Base-by-base conservation (phyloP, 2,888 invertebrate genomes). In the Lampropteryx suffumata region DNA sequence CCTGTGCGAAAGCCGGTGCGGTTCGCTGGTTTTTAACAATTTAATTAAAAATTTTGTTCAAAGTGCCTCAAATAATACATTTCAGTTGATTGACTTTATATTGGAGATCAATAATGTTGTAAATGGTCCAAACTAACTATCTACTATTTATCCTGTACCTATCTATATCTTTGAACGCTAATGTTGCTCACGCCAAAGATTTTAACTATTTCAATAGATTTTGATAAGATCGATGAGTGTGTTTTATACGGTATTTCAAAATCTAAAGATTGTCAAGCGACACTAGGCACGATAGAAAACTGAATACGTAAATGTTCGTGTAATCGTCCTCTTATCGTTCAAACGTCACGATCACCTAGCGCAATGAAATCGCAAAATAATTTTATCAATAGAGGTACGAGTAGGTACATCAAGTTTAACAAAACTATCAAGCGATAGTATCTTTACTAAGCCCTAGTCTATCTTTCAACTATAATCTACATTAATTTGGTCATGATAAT, bases 301-400 rank as follows among this genome's bases (percentile, higher is more conserved):
- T 39, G 47, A 35, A 51, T 61, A 64, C 57, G 67, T 65, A 65
- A 61, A 70, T 65, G 62, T 61, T 58, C 55, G 70, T 73, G 76
- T 74, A 77, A 80, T 79, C 75, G 73, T 61, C 75, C 75, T 67
- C 71, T 81, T 81, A 81, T 81, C 81, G 68, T 69, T 55, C 71
- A 61, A 65, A 62, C 66, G 69, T 71, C 75, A 76, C 62, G 64
- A 73, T 69, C 69, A 58, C 56, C 67, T 73, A 77, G 76, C 78
- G 71, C 68, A 66, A 72, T 76, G 70, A 76, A 73, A 76, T 70
- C 65, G 70, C 72, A 73, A 71, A 72, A 71, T 62, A 67, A 41
- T 50, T 59, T 57, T 49, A 53, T 55, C 48, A 46, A 59, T 49
- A 52, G n/a, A n/a, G 26, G 29, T 34, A 40, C 33, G 17, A 17